Conservation (phyloP, 2,888 invertebrate species). For the Cyclophora albipunctata region DNA sequence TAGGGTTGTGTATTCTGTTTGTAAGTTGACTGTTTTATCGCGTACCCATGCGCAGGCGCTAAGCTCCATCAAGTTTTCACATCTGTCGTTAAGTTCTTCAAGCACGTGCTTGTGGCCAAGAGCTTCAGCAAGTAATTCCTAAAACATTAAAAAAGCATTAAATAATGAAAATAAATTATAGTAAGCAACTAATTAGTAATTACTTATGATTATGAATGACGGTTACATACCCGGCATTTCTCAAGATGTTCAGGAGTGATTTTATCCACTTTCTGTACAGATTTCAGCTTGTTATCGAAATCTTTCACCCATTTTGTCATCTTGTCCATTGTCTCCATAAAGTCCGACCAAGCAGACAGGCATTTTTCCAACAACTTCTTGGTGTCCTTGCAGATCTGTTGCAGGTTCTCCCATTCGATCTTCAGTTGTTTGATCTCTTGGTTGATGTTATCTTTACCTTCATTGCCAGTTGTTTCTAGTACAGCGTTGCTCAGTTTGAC, state of each 20-base stretch:
- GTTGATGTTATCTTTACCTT: slow-evolving; percentile 87
- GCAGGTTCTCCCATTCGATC: slow-evolving; percentile 87
- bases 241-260: slow-evolving; percentile 87
- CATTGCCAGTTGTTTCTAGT: slow-evolving; percentile 84
- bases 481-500: slow-evolving; percentile 84
- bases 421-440: slow-evolving; percentile 88
- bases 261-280: slow-evolving; percentile 81
- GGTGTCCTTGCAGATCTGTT: slow-evolving; percentile 84
- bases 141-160: slow-evolving; percentile 18
- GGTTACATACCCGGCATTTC: slow-evolving; percentile 79
- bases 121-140: slow-evolving; percentile 84
- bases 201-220: neutral
- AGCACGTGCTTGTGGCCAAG: slow-evolving; percentile 83
- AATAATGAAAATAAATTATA: neutral
- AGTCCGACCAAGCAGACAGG: slow-evolving; percentile 87
- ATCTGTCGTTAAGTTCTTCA: slow-evolving; percentile 90
- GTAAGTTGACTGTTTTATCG: slow-evolving; percentile 89
- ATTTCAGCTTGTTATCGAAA: slow-evolving; percentile 78
- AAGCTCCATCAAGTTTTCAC: slow-evolving; percentile 89
- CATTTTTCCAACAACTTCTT: slow-evolving; percentile 85
- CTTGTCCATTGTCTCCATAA: slow-evolving; percentile 81
- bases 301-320: slow-evolving; percentile 85
- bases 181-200: neutral
- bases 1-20: slow-evolving; percentile 86
- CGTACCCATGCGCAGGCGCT: slow-evolving; percentile 90